phyloP scores from a whole-genome alignment of 1,140 invertebrate genomes.

The Aphidius gifuensis region DNA sequence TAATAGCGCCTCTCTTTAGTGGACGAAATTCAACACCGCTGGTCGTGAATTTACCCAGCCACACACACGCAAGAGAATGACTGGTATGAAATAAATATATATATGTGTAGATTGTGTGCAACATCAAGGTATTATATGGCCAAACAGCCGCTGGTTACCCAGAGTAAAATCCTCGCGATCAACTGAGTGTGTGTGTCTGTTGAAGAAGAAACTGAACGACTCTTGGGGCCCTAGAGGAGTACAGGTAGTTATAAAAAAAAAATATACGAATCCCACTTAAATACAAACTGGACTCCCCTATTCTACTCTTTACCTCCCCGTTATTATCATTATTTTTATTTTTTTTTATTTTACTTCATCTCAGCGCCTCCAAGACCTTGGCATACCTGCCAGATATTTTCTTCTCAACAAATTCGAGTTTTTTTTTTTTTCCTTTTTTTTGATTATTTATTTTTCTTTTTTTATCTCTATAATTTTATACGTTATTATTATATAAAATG shows the following conservation, averaged over 20 bases:
- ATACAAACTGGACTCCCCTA: background rate
- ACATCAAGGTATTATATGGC: background rate
- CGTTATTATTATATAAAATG: too few species aligned
- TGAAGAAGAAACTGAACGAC: too few species aligned
- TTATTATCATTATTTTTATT: background rate
- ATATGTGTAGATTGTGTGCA: too few species aligned
- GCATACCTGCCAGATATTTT: conserved; percentile 21
- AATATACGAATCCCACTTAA: conserved; percentile 15
- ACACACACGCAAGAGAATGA: conserved; percentile 10
- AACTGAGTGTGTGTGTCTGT: too few species aligned
- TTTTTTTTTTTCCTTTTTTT: too few species aligned
- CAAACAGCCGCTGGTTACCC: conserved; percentile 1
- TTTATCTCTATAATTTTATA: too few species aligned
- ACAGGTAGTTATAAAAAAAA: conserved; percentile 13
- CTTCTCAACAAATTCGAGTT: background rate
- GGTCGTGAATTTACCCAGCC: too few species aligned
- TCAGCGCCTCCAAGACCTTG: conserved; percentile 7
- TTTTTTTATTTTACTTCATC: conserved; percentile 1
- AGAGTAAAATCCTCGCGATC: conserved; percentile 4
- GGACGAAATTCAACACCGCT: conserved; percentile 21
- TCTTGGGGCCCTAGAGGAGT: background rate
- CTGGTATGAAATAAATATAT: too few species aligned
- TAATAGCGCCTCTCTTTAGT: conserved; percentile 4
- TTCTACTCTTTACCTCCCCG: background rate
- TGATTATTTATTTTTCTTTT: too few species aligned